Percentiles rank a stretch among this genome's conserved stretches.
These are phyloP conservation scores for Diadophis punctatus DNA, from an alignment of 2,113 vertebrate genomes.

Conservation along the genomic window DNA sequence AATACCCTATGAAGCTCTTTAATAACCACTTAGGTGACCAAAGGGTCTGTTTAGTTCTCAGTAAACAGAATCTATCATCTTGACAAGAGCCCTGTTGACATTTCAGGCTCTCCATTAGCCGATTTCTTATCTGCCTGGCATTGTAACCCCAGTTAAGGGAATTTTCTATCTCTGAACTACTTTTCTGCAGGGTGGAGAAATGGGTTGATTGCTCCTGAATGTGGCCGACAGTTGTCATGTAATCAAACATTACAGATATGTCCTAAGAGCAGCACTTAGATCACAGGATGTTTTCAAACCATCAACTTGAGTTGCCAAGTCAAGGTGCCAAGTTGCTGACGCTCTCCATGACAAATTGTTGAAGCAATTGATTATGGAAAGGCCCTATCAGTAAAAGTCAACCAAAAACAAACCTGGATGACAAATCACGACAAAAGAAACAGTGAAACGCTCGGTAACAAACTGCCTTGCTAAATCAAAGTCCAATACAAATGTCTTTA, in stretches of 20 bases:
- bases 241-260: slow-evolving; percentile 3
- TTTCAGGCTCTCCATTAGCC: background rate
- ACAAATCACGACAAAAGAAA: background rate
- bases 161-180: background rate
- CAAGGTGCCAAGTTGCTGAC: background rate
- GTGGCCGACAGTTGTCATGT: background rate
- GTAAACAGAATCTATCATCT: slow-evolving; percentile 17
- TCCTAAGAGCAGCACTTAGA: background rate
- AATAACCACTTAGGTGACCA: background rate
- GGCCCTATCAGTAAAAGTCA: background rate
- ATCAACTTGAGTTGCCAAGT: background rate
- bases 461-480: background rate
- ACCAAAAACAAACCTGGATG: background rate
- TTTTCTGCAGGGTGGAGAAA: background rate
- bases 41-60: background rate
- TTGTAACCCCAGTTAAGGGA: background rate
- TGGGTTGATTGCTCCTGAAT: background rate
- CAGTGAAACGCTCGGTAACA: background rate
- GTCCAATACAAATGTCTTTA: background rate
- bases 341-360: background rate
- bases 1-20: background rate
- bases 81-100: background rate
- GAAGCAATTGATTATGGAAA: background rate
- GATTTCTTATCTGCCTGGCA: background rate
- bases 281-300: background rate